Evolutionary conservation across 2,113 vertebrate species (phyloP).

Genomic region (Daboia siamensis): DNA sequence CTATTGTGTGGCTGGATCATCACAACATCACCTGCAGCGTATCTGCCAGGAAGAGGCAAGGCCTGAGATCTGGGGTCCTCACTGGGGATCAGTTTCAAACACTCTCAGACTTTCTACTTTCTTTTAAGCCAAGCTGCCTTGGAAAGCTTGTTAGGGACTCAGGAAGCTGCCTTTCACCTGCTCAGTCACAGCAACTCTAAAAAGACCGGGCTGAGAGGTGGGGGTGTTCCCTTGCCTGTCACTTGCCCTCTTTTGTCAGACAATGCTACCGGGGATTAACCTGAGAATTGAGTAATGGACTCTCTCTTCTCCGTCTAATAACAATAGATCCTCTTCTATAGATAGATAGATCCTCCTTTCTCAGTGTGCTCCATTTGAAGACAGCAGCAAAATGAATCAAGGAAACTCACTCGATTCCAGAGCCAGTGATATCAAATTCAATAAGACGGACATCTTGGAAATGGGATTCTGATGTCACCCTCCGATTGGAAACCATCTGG

Average conservation of each 20-base stretch:
- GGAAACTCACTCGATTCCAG: slow-evolving; percentile 80
- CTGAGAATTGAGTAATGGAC: background rate
- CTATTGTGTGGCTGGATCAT: slow-evolving; percentile 83
- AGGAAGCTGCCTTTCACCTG: no score
- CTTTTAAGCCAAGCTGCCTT: background rate
- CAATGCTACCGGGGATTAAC: background rate
- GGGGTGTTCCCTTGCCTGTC: background rate
- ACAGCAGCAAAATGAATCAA: background rate
- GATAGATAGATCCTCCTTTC: no score
- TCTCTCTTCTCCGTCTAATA: background rate
- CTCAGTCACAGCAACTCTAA: background rate
- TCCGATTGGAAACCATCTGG: slow-evolving; percentile 74
- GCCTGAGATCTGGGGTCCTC: rapidly evolving
- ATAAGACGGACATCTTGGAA: slow-evolving; percentile 94
- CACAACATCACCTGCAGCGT: slow-evolving; percentile 80
- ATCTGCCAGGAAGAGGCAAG: slow-evolving; percentile 64
- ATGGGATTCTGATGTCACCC: slow-evolving; percentile 78
- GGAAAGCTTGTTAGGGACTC: background rate
- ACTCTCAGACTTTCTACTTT: background rate
- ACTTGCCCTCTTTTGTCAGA: background rate
- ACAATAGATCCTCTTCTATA: background rate
- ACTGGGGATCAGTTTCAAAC: background rate
- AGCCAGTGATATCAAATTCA: slow-evolving; percentile 82
- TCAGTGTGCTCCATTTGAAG: background rate
- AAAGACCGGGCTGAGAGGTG: background rate